Evolutionary conservation across 2,797 vertebrate genomes (phyloP).

Genomic region (Nothura maculosa): DNA sequence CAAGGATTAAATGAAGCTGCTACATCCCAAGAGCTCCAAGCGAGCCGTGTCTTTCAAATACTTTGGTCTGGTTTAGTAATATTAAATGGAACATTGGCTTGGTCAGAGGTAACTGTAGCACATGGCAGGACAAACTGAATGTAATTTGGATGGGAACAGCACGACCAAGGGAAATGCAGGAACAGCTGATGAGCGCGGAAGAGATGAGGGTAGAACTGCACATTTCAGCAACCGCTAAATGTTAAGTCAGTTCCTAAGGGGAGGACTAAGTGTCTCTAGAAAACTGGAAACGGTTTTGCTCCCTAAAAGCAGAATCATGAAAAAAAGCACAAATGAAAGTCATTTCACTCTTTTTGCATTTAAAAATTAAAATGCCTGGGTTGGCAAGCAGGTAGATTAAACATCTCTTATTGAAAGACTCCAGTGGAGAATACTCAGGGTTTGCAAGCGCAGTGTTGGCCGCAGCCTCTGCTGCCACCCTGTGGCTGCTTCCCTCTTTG

Average conservation of each 20-base stretch:
- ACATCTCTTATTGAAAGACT: fast-evolving
- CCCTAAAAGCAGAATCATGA: background rate
- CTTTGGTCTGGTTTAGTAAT: background rate
- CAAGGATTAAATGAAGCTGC: background rate
- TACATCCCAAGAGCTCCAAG: background rate
- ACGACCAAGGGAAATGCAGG: fast-evolving
- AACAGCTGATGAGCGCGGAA: background rate
- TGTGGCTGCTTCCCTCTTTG: background rate
- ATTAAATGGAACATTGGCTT: background rate
- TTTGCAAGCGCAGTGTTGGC: fast-evolving
- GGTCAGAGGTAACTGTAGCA: background rate
- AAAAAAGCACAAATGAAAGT: background rate
- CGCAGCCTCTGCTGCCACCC: background rate
- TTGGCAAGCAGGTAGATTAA: background rate
- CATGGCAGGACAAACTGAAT: background rate
- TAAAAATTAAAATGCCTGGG: background rate
- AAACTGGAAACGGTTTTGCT: background rate
- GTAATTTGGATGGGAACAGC: background rate
- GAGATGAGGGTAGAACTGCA: background rate
- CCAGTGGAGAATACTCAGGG: fast-evolving
- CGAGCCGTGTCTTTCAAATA: background rate
- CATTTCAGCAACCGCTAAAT: background rate
- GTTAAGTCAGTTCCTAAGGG: background rate
- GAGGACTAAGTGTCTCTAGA: background rate
- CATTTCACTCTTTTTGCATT: background rate